phyloP scores from a whole-genome alignment of 2,888 invertebrate species.

The Cremastobaeus sp. region DNA sequence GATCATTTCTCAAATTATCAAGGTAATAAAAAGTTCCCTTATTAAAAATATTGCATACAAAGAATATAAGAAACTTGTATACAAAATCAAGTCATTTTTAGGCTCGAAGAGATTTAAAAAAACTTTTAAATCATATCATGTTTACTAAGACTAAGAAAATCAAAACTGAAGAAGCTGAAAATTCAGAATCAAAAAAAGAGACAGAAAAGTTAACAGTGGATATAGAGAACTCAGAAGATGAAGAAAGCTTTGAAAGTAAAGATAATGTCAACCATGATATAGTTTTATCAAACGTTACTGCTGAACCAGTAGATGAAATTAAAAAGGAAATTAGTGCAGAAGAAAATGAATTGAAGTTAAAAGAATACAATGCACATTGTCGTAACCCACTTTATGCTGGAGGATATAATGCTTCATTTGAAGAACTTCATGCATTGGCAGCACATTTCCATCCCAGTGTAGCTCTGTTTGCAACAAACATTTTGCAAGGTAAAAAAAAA shows the following conservation, averaged over 20 bases:
- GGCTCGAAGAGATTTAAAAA: slow-evolving; percentile 40
- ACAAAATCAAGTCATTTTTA: no score
- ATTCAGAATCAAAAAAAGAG: background rate
- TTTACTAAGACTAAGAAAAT: no score
- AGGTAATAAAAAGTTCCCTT: slow-evolving; percentile 60
- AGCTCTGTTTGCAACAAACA: slow-evolving; percentile 89
- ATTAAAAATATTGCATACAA: no score
- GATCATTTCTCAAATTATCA: slow-evolving; percentile 83
- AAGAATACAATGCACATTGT: slow-evolving; percentile 83
- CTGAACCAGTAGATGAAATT: slow-evolving; percentile 2
- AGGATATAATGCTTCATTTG: slow-evolving; percentile 84
- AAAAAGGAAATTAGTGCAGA: slow-evolving; percentile 60
- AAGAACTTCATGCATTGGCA: slow-evolving; percentile 86
- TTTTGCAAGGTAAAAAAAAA: slow-evolving; percentile 87
- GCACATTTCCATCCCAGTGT: slow-evolving; percentile 95
- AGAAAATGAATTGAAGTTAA: slow-evolving; percentile 68
- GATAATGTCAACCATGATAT: slow-evolving; percentile 28
- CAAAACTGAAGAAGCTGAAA: slow-evolving; percentile 8
- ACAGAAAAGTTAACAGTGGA: slow-evolving; percentile 1
- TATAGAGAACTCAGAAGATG: slow-evolving; percentile 40
- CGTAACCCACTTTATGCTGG: slow-evolving; percentile 93
- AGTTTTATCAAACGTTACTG: slow-evolving; percentile 42
- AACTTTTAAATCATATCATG: slow-evolving; percentile 6
- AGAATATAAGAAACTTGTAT: slow-evolving; percentile 32
- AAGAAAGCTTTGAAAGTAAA: slow-evolving; percentile 1